phyloP scores from a whole-genome alignment of 2,113 vertebrate genomes.

The Protomyctophum bolini region DNA sequence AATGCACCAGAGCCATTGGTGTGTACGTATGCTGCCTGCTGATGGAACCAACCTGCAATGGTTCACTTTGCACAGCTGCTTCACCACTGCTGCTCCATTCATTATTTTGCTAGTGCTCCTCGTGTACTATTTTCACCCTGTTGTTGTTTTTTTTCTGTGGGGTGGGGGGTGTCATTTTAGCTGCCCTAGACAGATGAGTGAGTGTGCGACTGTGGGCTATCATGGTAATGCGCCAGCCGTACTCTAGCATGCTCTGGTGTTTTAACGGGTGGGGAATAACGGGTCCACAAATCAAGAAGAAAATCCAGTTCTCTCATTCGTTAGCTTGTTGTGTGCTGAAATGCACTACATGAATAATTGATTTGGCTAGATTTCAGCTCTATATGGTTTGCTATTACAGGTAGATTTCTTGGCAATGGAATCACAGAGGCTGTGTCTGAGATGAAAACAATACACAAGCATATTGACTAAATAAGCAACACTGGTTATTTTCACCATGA shows the following conservation, averaged over 20 bases:
- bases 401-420: slow-evolving; percentile 21
- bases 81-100: slow-evolving; percentile 7
- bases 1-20: slow-evolving; percentile 23
- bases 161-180: not conserved
- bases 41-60: slow-evolving; percentile 13
- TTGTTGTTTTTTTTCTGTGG: slow-evolving; percentile 8
- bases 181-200: slow-evolving; percentile 30
- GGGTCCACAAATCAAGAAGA: slow-evolving; percentile 25
- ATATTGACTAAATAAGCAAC: not conserved
- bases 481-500: not conserved
- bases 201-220: slow-evolving; percentile 10
- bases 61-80: slow-evolving; percentile 8
- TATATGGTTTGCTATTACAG: slow-evolving; percentile 21
- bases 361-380: slow-evolving; percentile 35
- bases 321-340: slow-evolving; percentile 34
- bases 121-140: not conserved
- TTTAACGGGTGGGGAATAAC: slow-evolving; percentile 44
- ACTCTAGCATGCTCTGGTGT: slow-evolving; percentile 42
- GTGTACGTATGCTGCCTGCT: slow-evolving; percentile 21
- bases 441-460: slow-evolving; percentile 26
- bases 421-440: slow-evolving; percentile 16
- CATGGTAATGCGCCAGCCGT: slow-evolving; percentile 47
- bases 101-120: slow-evolving; percentile 13
- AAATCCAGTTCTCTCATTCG: slow-evolving; percentile 27
- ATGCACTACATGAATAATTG: slow-evolving; percentile 61